phyloP scores from a whole-genome alignment of 2,888 invertebrate species.

The Acanthosepion lycidas region DNA sequence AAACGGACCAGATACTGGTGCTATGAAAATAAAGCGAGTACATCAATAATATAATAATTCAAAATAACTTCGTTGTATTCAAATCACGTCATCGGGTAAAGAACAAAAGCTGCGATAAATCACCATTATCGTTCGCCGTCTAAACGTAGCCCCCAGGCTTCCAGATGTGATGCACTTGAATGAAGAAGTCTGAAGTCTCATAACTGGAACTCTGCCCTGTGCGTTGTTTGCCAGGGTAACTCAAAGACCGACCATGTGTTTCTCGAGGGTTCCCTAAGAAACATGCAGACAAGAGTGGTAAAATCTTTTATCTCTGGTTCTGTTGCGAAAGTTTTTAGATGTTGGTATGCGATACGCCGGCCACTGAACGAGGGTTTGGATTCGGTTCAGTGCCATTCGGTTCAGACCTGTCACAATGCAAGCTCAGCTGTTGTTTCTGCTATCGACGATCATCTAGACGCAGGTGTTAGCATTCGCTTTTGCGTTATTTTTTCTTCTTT shows the following conservation, averaged over 20 bases:
- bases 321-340: not conserved
- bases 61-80: no score
- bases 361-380: conserved; percentile 4
- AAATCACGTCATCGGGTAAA: no score
- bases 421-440: not conserved
- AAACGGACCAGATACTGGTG: no score
- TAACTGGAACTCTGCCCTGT: not conserved
- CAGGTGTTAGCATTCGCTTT: not conserved
- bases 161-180: not conserved
- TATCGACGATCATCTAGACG: not conserved
- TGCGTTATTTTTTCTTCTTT: not conserved
- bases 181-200: not conserved
- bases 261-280: not conserved
- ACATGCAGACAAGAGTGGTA: not conserved
- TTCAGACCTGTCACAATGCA: not conserved
- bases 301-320: not conserved
- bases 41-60: no score
- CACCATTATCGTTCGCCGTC: not conserved
- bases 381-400: not conserved
- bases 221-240: not conserved
- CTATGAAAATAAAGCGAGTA: no score
- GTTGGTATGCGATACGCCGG: not conserved
- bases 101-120: not conserved
- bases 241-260: conserved; percentile 9
- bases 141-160: not conserved